Conservation (phyloP, 2,888 invertebrate species). For the Rhaphigaster nebulosa region DNA sequence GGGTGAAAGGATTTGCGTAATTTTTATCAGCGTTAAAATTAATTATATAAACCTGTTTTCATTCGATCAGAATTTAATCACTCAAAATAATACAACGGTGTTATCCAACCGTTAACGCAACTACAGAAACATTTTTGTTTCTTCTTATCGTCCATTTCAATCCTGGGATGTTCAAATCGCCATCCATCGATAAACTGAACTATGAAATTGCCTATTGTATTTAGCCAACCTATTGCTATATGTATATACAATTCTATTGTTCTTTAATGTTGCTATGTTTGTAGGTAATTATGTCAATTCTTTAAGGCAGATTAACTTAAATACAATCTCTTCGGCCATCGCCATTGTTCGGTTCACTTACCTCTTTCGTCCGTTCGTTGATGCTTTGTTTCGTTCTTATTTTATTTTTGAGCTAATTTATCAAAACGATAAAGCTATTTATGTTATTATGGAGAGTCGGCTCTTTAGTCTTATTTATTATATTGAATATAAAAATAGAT, state of each 20-base stretch:
- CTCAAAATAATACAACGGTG: not conserved
- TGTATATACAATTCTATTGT: not conserved
- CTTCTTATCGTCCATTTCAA: not conserved
- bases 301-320: not conserved
- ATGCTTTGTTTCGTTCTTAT: not conserved
- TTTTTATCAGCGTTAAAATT: not conserved
- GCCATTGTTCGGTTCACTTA: not conserved
- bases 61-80: not conserved
- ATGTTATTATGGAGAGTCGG: no score
- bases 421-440: no score
- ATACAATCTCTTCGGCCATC: not conserved
- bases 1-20: not conserved
- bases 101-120: not conserved
- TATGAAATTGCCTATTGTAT: not conserved
- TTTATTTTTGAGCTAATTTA: not conserved
- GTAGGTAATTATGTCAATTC: slow-evolving; percentile 9
- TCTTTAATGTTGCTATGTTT: not conserved
- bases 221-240: not conserved
- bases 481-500: no score
- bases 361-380: not conserved
- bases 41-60: not conserved
- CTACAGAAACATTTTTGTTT: not conserved
- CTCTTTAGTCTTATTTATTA: no score
- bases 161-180: not conserved
- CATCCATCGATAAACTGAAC: not conserved